Conservation (phyloP, 2,113 vertebrate species). For the Pycnonotus jocosus region DNA sequence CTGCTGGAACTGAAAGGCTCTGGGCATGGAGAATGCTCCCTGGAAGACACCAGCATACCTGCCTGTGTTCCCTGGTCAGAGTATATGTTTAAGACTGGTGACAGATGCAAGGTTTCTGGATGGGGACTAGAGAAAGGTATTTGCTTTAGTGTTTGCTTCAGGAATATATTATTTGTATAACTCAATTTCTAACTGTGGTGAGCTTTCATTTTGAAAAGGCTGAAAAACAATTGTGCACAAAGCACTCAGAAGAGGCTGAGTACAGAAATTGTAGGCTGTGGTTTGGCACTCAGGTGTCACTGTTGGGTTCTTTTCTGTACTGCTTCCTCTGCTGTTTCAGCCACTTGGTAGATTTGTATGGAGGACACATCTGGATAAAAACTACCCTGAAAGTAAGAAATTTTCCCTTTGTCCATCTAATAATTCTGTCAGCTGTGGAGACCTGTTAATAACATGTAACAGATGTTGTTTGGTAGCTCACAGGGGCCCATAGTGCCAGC, state of each 20-base stretch:
- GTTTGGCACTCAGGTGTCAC: not conserved
- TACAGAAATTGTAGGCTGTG: not conserved
- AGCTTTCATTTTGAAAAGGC: not conserved
- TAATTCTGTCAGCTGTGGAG: not conserved
- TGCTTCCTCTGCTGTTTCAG: not conserved
- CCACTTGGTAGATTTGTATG: not conserved
- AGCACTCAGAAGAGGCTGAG: not conserved
- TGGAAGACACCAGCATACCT: slow-evolving; percentile 38
- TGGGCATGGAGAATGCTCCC: slow-evolving; percentile 35
- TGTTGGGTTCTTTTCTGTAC: not conserved
- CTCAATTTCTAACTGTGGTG: not conserved
- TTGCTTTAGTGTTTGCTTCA: not conserved
- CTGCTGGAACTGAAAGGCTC: slow-evolving; percentile 76
- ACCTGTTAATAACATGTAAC: not conserved
- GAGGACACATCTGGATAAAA: not conserved
- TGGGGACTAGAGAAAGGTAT: slow-evolving; percentile 86
- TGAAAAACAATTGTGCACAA: not conserved
- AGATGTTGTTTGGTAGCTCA: not conserved
- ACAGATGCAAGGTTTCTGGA: slow-evolving; percentile 87
- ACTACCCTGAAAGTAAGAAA: not conserved
- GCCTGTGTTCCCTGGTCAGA: slow-evolving; percentile 89
- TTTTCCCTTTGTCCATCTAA: not conserved
- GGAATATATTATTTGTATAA: not conserved
- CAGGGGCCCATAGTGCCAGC: not conserved
- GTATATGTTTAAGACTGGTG: slow-evolving; percentile 76